Evolutionary conservation across 2,888 invertebrate genomes (phyloP), one percentile per base, ranked within the genome.

Genomic region (Bellardia bayeri): DNA sequence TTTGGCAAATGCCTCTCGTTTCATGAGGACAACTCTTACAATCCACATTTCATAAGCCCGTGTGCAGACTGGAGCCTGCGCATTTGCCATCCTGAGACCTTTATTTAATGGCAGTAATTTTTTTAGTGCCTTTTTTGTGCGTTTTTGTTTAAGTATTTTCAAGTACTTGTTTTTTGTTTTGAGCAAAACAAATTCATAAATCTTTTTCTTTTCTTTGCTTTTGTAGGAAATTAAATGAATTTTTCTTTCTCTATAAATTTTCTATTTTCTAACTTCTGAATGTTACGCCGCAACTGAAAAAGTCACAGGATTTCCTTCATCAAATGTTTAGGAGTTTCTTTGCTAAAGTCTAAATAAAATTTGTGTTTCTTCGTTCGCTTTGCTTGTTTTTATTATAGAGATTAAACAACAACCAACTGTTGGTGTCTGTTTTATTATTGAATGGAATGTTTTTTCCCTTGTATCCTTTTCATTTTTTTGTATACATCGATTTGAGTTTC

Each of bases 321-420:
- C 40, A 76, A 82, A 82, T 63, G 49, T 51, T 72, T 66, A 68
- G 37, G n/a, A 40, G 14, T 16, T 45, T 56, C n/a, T 64, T 33
- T 51, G n/a, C 2, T 40, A 58, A 61, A 9, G 40, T 23, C 16
- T 37, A 13, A 23, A 68, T 13, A 6, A 42, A 42, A 23, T 64
- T 11, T 49, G 2, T 68, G 58, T 79, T 30, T 49, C 23, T 30
- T 49, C 14, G 54, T 64, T n/a, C 14, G n/a, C 37, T 56, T 33
- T 8, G n/a, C n/a, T 2, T 13, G 30, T 42, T 30, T 30, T 51
- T 63, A 14, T 23, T 56, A 5, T 11, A 13, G 14, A 45, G 45
- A 45, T 58, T 61, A 23, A 63, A 64, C 7, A 54, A 82, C 84
- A 87, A 87, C 87, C 87, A 87, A 84, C 84, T 85, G 87, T 87